phyloP scores from a whole-genome alignment of 2,888 invertebrate genomes.

The Mantis religiosa region DNA sequence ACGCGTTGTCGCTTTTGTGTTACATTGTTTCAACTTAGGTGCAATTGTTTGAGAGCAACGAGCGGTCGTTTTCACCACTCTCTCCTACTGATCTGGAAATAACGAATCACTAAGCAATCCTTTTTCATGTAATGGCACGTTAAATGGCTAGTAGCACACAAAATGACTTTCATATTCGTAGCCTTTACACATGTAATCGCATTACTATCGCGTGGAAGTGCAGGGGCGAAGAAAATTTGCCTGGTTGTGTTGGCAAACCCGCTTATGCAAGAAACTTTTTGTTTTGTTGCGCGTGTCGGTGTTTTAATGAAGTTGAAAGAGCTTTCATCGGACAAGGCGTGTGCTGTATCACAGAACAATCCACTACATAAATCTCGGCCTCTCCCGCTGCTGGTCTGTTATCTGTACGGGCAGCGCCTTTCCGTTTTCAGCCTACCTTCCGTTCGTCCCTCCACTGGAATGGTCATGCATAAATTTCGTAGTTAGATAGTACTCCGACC shows the following conservation, averaged over 20 bases:
- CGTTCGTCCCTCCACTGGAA: not conserved
- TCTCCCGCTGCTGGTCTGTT: not conserved
- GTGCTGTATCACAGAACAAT: not conserved
- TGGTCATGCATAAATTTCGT: too few species aligned
- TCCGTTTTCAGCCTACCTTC: not conserved
- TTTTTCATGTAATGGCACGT: too few species aligned
- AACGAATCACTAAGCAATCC: too few species aligned
- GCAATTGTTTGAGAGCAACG: too few species aligned
- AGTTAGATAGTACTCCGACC: too few species aligned
- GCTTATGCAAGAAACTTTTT: not conserved
- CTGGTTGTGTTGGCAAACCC: not conserved
- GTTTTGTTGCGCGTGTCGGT: not conserved
- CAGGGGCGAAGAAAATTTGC: not conserved
- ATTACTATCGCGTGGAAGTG: not conserved
- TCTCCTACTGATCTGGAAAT: too few species aligned
- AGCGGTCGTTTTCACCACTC: too few species aligned
- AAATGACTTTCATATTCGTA: not conserved
- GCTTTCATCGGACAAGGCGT: not conserved
- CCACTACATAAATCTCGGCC: not conserved
- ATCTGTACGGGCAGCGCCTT: not conserved
- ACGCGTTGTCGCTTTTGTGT: too few species aligned
- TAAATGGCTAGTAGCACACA: not conserved
- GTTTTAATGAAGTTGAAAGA: not conserved
- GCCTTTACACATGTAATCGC: not conserved
- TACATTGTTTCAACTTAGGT: too few species aligned